These are phyloP conservation scores for Rhinoptilus africanus DNA, from an alignment of 2,113 vertebrate genomes.

Conservation along the genomic window DNA sequence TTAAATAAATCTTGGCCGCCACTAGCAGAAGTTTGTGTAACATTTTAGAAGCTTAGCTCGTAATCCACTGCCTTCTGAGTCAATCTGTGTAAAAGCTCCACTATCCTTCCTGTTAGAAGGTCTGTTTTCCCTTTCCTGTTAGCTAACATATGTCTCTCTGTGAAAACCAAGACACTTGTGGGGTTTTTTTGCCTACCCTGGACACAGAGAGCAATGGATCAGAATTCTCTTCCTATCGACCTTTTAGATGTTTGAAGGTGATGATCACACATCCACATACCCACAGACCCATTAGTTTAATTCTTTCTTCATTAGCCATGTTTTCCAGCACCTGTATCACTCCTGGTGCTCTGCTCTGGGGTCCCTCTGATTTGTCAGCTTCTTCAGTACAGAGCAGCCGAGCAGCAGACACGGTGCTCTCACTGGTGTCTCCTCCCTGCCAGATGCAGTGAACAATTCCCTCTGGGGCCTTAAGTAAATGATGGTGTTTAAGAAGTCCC, in stretches of 20 bases:
- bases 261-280: neutral
- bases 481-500: neutral
- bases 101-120: neutral
- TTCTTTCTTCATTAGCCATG: neutral
- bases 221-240: neutral
- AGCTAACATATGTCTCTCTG: neutral
- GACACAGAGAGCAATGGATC: neutral
- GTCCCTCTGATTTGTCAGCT: neutral
- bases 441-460: neutral
- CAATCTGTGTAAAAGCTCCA: neutral
- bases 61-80: neutral
- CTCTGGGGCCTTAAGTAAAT: neutral
- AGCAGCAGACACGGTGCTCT: neutral
- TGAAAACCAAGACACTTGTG: neutral
- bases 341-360: neutral
- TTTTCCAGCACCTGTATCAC: neutral
- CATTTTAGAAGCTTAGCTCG: neutral
- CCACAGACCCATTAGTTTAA: neutral
- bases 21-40: neutral
- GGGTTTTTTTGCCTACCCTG: neutral
- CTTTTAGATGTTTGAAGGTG: neutral
- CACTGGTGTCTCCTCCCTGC: neutral
- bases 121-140: neutral
- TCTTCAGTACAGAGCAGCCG: neutral
- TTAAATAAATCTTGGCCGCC: neutral